phyloP scores from a whole-genome alignment of 2,888 invertebrate species.

The Syritta pipiens region DNA sequence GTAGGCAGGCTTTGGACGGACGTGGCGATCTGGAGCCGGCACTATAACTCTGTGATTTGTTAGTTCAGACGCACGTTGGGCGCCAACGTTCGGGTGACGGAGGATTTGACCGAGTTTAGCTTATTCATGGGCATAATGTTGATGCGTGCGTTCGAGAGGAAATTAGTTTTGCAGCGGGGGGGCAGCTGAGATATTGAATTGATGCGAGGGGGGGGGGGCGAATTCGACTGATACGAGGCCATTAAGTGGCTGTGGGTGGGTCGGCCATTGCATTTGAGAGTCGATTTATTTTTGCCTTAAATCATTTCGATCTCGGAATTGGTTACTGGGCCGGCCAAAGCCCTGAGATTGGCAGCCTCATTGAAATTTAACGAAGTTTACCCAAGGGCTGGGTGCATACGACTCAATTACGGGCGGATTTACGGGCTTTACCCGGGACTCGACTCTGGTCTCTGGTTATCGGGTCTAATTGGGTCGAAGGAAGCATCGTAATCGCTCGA shows the following conservation, averaged over 20 bases:
- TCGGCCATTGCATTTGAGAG: not conserved
- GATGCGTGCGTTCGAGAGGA: slow-evolving; percentile 16
- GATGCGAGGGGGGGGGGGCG: slow-evolving; percentile 18
- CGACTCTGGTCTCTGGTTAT: too few species aligned
- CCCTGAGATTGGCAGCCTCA: too few species aligned
- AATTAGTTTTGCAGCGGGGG: slow-evolving; percentile 34
- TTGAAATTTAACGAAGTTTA: too few species aligned
- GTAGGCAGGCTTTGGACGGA: slow-evolving; percentile 13
- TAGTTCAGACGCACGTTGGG: slow-evolving; percentile 3
- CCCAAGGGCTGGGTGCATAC: too few species aligned
- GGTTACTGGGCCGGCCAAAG: too few species aligned
- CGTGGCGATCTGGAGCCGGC: not conserved
- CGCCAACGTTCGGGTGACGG: not conserved
- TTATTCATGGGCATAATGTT: slow-evolving; percentile 8
- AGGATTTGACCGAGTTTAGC: slow-evolving; percentile 5
- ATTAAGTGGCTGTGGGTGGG: slow-evolving; percentile 7
- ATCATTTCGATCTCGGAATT: too few species aligned
- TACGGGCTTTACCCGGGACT: too few species aligned
- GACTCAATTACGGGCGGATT: too few species aligned
- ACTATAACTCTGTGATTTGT: slow-evolving; percentile 41
- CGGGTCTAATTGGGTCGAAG: too few species aligned
- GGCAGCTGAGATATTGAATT: slow-evolving; percentile 8
- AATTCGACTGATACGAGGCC: slow-evolving; percentile 20
- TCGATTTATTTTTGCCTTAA: not conserved
- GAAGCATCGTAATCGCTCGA: too few species aligned